Evolutionary conservation across 2,888 invertebrate species (phyloP).

Genomic region (Cataglyphis albicans): DNA sequence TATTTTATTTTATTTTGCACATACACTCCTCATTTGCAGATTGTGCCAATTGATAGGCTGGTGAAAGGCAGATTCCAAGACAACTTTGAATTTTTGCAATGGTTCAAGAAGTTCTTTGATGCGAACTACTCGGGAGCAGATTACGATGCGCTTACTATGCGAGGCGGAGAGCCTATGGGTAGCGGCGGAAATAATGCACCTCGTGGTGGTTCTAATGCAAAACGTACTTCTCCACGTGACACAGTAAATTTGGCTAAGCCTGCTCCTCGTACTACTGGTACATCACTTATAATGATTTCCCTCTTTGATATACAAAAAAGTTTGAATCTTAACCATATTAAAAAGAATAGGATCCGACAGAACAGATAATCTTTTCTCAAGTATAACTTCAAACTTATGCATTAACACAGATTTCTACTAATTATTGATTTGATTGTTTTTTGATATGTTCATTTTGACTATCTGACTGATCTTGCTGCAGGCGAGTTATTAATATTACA

Average conservation of each 20-base stretch:
- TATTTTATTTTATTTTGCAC: slow-evolving; percentile 71
- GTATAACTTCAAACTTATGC: slow-evolving; percentile 32
- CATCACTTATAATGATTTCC: slow-evolving; percentile 79
- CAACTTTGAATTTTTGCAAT: slow-evolving; percentile 99
- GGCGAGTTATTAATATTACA: slow-evolving; percentile 22
- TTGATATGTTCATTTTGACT: neutral
- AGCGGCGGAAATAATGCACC: slow-evolving; percentile 90
- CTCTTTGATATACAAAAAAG: slow-evolving; percentile 26
- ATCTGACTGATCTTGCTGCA: slow-evolving; percentile 8
- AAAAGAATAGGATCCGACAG: slow-evolving; percentile 7
- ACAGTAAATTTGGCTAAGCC: slow-evolving; percentile 87
- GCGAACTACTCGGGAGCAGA: slow-evolving; percentile 98
- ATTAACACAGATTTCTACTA: slow-evolving; percentile 51
- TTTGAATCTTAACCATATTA: slow-evolving; percentile 30
- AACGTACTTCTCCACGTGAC: slow-evolving; percentile 86
- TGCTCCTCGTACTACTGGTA: slow-evolving; percentile 88
- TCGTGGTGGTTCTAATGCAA: slow-evolving; percentile 86
- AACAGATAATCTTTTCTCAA: neutral
- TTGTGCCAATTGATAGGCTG: slow-evolving; percentile 96
- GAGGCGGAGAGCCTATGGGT: slow-evolving; percentile 95
- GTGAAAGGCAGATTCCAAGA: slow-evolving; percentile 99
- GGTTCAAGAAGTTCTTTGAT: slow-evolving; percentile 99
- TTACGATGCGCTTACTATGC: slow-evolving; percentile 95
- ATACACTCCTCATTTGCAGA: slow-evolving; percentile 88
- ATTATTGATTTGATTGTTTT: slow-evolving; percentile 26